Base-by-base conservation (phyloP, 2,888 invertebrate genomes). In the Mellilla xanthometata region DNA sequence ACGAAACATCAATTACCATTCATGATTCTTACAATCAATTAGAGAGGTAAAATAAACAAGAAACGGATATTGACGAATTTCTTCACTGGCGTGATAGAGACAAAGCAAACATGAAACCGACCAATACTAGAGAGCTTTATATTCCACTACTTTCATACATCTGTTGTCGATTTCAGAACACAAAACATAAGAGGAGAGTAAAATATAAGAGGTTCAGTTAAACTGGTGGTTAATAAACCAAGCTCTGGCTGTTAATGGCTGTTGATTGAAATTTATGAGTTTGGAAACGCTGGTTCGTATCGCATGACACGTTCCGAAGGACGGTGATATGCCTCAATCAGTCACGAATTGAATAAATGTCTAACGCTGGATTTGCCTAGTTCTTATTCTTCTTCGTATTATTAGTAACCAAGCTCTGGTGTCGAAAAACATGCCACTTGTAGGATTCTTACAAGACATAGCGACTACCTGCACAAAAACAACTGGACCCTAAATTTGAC, bases 261-360 rank as follows among this genome's bases (percentile, higher is more conserved):
- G 65, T 65, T 78, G 77, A 82, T 82, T 83, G 78, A 80, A 81
- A 82, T 83, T 79, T 81, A 82, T 79, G 78, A 69, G 68, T 76
- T 76, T 69, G 65, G 65, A 76, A 76, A 70, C 65, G 68, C 66
- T 55, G 54, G 58, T 65, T 50, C 39, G 59, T 74, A 77, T 78
- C 71, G 65, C 60, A 73, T 80, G 65, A 68, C 71, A 65, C 44
- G 64, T 48, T 41, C 41, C 8, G 1, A 11, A 0, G 28, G 38
- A 53, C 58, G 58, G 62, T 41, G 57, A 68, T 68, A 70, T 68
- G 67, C 70, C 65, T 71, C 67, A 72, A 69, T 72, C 67, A 66
- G 46, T 55, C 64, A 60, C 26, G 53, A 57, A 58, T 51, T n/a
- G 24, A 24, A 24, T 2, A 24, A 24, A 24, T 24, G 24, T 24